Evolutionary conservation across 1,140 invertebrate species (phyloP), one percentile per base, ranked within the genome.

Genomic region (Lucilia sericata): DNA sequence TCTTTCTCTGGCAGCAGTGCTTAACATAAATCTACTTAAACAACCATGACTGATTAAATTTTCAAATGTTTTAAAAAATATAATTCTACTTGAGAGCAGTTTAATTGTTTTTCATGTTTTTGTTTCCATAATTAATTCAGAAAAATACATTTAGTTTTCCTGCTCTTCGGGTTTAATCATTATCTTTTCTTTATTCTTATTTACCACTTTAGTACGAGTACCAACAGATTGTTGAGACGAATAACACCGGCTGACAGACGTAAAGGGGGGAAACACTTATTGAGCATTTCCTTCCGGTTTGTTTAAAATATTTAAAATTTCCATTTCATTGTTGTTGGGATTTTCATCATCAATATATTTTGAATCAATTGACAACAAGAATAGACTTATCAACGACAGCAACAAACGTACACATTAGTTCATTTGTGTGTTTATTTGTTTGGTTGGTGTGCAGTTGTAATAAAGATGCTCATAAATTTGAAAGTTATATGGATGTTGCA

Each of bases 271-370:
- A 76, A 76, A 76, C 34, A 76, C 74, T 76, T 76, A 76, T 76
- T 76, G 74, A 42, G 74, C 74, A 76, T 42, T 76, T 76, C 74
- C 74, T 76, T 76, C 74, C 74, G 74, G 74, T 76, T 76, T 76
- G 17, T 19, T 76, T 17, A 5, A 14, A 7, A 17, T 34, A 17
- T 76, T 76, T 42, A 42, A 42, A 42, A 42, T 42, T 42, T 42
- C 42, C 5, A 42, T 10, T 42, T 42, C 42, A 10, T 42, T 42
- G 42, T 42, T 42, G 5, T 42, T 42, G 74, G 36, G 34, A 42
- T 76, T 76, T 76, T 30, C 34, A 76, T 76, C 74, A 76, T 17
- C 17, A 55, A 55, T 17, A 75, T 75, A 42, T 10, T 42, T 42
- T 42, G 12, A 76, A 76, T 76, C 74, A 76, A 76, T 76, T 76